Conservation (phyloP, 2,888 invertebrate genomes). For the Asteroscopus sphinx region DNA sequence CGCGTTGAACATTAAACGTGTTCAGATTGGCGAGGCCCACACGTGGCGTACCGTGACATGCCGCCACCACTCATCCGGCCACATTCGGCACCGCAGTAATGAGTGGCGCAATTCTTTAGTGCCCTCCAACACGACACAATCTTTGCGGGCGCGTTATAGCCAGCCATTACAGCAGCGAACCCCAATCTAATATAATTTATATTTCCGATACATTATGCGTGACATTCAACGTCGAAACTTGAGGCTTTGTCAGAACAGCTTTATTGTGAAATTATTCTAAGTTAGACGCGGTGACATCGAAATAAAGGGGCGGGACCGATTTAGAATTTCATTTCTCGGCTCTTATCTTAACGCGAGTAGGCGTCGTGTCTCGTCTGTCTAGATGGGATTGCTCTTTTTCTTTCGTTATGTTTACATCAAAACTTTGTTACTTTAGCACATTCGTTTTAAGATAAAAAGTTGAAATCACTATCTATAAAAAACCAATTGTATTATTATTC, state of each 20-base stretch:
- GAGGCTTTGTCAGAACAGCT: conserved; percentile 70
- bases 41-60: conserved; percentile 71
- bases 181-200: conserved; percentile 82
- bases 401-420: conserved; percentile 62
- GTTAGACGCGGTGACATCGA: conserved; percentile 67
- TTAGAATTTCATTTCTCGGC: conserved; percentile 74
- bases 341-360: conserved; percentile 74
- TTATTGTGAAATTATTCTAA: conserved; percentile 72
- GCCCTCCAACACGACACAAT: conserved; percentile 75
- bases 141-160: conserved; percentile 57
- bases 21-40: conserved; percentile 37
- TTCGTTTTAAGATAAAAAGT: conserved; percentile 34
- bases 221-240: conserved; percentile 69
- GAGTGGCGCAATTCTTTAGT: conserved; percentile 80
- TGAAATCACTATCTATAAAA: conserved; percentile 32
- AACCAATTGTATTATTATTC: conserved; percentile 10
- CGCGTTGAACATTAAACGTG: conserved; percentile 49
- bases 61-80: conserved; percentile 68
- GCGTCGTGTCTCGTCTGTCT: conserved; percentile 60
- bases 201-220: conserved; percentile 80
- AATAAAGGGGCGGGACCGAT: conserved; percentile 70
- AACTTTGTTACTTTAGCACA: conserved; percentile 32
- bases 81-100: conserved; percentile 77
- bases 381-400: conserved; percentile 59
- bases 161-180: conserved; percentile 70